These are phyloP conservation scores for Ethmia dodecea DNA, from an alignment of 2,888 invertebrate species.

Conservation along the genomic window DNA sequence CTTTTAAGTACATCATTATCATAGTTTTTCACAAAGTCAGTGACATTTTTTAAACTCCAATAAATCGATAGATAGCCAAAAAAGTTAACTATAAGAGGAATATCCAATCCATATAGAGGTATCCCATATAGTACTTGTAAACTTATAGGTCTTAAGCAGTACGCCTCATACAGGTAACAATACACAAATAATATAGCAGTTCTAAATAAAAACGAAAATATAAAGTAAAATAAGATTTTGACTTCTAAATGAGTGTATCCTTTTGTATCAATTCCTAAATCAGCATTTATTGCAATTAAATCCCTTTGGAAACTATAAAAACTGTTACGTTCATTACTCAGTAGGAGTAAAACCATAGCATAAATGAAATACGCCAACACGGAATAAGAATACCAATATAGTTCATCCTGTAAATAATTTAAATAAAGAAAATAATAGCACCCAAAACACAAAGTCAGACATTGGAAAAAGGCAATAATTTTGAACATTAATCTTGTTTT, in stretches of 20 bases:
- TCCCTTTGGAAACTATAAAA: not conserved
- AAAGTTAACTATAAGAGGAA: not conserved
- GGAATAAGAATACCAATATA: not conserved
- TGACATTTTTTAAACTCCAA: too few species aligned
- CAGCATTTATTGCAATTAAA: not conserved
- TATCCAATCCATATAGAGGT: not conserved
- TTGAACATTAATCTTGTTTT: not conserved
- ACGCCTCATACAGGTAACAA: not conserved
- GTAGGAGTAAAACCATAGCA: not conserved
- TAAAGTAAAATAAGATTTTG: not conserved
- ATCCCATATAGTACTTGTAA: constrained; percentile 1
- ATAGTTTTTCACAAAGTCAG: too few species aligned
- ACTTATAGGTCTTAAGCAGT: not conserved
- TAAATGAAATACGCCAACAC: not conserved
- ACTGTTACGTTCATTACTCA: not conserved
- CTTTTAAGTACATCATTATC: too few species aligned
- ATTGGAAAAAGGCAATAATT: not conserved
- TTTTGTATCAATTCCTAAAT: not conserved
- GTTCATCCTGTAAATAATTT: not conserved
- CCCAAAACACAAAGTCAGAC: not conserved
- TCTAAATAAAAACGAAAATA: not conserved
- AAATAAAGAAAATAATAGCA: not conserved
- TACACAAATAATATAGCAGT: not conserved
- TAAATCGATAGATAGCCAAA: too few species aligned
- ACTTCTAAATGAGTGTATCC: not conserved